phyloP scores from a whole-genome alignment of 2,888 invertebrate genomes.

The Amphipoea lucens region DNA sequence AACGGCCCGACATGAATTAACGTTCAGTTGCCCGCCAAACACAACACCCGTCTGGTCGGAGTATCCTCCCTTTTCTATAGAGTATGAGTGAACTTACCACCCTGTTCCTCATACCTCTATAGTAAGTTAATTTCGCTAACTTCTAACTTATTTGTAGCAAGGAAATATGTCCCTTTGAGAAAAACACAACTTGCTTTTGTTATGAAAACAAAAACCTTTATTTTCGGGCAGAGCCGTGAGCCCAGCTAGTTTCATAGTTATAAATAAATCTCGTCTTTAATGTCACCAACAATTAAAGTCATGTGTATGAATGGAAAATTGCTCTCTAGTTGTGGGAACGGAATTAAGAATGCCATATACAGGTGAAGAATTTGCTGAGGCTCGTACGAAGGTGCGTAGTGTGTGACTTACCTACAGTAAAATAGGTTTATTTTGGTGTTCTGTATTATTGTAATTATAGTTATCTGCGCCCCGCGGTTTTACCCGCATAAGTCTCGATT shows the following conservation, averaged over 20 bases:
- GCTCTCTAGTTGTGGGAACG: slow-evolving; percentile 57
- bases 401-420: not conserved
- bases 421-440: not conserved
- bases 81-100: too few relatives aligned
- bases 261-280: slow-evolving; percentile 46
- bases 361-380: slow-evolving; percentile 32
- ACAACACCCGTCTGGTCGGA: too few relatives aligned
- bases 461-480: too few relatives aligned
- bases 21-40: too few relatives aligned
- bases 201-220: not conserved
- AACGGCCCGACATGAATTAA: too few relatives aligned
- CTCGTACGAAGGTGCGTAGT: not conserved
- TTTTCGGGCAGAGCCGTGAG: not conserved
- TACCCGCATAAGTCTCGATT: too few relatives aligned
- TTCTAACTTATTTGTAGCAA: not conserved
- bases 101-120: too few relatives aligned
- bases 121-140: too few relatives aligned
- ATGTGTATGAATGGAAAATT: slow-evolving; percentile 53
- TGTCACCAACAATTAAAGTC: slow-evolving; percentile 30
- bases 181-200: not conserved
- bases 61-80: too few relatives aligned
- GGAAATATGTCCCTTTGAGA: not conserved
- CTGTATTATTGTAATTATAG: not conserved
- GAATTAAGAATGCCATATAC: slow-evolving; percentile 29
- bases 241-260: not conserved